Base-by-base conservation (phyloP, 2,888 invertebrate species). In the Scaptomyza tumidula region DNA sequence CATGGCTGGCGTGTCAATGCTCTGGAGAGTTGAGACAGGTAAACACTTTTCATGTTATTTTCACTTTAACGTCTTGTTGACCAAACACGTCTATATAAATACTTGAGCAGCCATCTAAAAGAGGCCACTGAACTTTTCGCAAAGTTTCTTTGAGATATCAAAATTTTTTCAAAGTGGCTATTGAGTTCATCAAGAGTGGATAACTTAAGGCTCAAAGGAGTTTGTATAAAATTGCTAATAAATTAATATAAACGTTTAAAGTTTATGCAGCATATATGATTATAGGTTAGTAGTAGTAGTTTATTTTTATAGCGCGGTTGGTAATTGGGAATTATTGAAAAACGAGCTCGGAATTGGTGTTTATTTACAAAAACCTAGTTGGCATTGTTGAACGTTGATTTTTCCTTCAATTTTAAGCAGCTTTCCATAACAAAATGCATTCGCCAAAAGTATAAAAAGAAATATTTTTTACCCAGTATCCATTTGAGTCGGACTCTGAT, bases 31-130 rank as follows among this genome's bases (percentile, higher is more conserved):
- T 2, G 39, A 37, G 53, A 6, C 57, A 64, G 63, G 60, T 61
- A 71, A 75, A 68, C 76, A 75, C 68, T 68, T 68, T 71, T 45
- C 63, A 63, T 58, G 72, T 65, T 57, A 72, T 72, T 71, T 65
- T 65, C 60, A 69, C 65, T 70, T 63, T 60, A 62, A 54, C 62
- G 72, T 69, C 37, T 50, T 76, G 58, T 45, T 65, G 41, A 60
- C 56, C 60, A 54, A 62, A 55, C 46, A 62, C 43, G 50, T 60
- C 71, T 58, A 55, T 48, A 67, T 58, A 75, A 71, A 63, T 48
- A 66, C 63, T 56, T 46, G 41, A 56, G n/a, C 14, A n/a, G 24
- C 56, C 16, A 29, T 24, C 35, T 54, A 57, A 55, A 46, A 39
- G n/a, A 50, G 66, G 71, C 45, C 59, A 62, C 35, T 75, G 57